These are phyloP conservation scores for Eupithecia vulgata DNA, from an alignment of 2,888 invertebrate species.

Conservation along the genomic window DNA sequence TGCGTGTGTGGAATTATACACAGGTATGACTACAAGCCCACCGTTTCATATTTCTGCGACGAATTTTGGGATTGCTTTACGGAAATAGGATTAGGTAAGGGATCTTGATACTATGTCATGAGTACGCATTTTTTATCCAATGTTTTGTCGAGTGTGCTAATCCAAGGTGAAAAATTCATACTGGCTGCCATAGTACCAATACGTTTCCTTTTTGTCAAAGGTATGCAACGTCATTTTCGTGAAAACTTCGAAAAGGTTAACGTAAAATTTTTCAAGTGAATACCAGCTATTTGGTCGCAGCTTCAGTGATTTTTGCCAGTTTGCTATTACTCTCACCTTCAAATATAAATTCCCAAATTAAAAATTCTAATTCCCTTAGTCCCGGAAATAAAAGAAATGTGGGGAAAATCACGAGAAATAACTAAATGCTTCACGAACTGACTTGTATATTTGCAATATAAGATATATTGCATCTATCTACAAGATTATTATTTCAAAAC, in stretches of 20 bases:
- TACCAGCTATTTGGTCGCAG: neutral
- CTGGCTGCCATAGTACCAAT: neutral
- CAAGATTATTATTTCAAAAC: neutral
- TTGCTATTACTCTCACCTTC: conserved; percentile 63
- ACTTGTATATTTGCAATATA: conserved; percentile 44
- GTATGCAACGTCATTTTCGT: neutral
- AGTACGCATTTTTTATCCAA: neutral
- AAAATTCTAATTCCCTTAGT: no score
- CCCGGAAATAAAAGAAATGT: conserved; percentile 66
- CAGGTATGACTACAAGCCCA: conserved; percentile 11
- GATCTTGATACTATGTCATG: conserved; percentile 9
- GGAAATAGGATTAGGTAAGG: conserved; percentile 17
- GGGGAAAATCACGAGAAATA: conserved; percentile 54
- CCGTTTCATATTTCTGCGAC: conserved; percentile 20
- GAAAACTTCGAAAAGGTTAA: neutral
- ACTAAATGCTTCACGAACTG: conserved; percentile 45
- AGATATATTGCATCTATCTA: no score
- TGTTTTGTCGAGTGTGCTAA: neutral
- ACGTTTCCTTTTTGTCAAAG: neutral
- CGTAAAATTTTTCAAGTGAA: neutral
- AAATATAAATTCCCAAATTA: conserved; percentile 70
- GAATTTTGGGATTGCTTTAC: conserved; percentile 3
- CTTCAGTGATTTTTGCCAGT: conserved; percentile 52
- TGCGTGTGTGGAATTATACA: conserved; percentile 36
- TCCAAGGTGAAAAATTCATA: neutral